Percentiles rank a stretch among this genome's conserved stretches.
phyloP scores from a whole-genome alignment of 1,140 invertebrate genomes.

The Potamilus streckersoni region DNA sequence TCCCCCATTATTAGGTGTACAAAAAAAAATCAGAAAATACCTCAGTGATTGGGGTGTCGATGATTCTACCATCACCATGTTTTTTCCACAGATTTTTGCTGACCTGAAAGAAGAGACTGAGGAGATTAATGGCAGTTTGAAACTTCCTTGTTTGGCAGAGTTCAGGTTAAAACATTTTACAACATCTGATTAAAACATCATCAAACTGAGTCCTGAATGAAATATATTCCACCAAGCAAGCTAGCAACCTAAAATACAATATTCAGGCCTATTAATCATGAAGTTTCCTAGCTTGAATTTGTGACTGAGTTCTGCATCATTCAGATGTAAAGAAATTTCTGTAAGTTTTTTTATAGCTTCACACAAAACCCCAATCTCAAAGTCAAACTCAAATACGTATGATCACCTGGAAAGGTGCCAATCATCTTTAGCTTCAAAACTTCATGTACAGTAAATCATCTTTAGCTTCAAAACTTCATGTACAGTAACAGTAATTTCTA shows the following conservation, averaged over 20 bases:
- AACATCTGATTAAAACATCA: not conserved
- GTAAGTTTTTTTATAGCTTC: too few relatives aligned
- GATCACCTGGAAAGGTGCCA: too few relatives aligned
- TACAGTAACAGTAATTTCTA: too few relatives aligned
- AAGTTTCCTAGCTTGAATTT: too few relatives aligned
- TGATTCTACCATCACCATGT: conserved; percentile 95
- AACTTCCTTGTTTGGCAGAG: not conserved
- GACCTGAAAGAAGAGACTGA: conserved; percentile 71
- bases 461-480: too few relatives aligned
- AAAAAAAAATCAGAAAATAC: conserved; percentile 45
- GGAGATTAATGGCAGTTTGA: not conserved
- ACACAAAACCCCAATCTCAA: not conserved
- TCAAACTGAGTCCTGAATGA: not conserved
- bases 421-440: too few relatives aligned
- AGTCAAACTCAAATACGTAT: too few relatives aligned
- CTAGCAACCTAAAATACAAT: too few relatives aligned
- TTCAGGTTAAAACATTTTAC: not conserved
- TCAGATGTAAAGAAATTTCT: too few relatives aligned
- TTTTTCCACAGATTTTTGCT: conserved; percentile 98
- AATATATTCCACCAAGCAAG: not conserved
- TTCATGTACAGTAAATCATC: too few relatives aligned
- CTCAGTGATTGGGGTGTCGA: conserved; percentile 99
- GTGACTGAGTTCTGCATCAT: too few relatives aligned
- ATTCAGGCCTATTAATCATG: too few relatives aligned
- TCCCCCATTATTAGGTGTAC: not conserved